Evolutionary conservation across 2,113 vertebrate species (phyloP).

Genomic region (Cheilinus undulatus): DNA sequence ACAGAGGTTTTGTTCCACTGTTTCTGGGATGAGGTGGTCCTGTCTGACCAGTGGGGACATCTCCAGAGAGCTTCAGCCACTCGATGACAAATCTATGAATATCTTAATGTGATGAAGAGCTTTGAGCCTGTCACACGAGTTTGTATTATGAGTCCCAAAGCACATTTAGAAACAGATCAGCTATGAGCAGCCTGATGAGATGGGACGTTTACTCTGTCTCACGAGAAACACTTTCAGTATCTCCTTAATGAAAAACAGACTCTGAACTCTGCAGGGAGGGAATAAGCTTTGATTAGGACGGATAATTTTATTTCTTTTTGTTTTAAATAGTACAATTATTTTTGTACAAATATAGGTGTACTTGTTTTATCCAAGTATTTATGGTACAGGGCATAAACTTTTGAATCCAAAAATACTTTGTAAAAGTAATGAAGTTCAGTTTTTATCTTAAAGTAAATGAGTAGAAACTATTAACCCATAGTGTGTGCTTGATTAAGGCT

Average conservation of each 20-base stretch:
- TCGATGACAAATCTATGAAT: constrained; percentile 17
- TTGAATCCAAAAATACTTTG: no score
- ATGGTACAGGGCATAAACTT: no score
- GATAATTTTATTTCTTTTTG: no score
- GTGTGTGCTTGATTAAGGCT: no score
- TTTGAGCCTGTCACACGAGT: constrained; percentile 19
- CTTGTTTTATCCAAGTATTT: no score
- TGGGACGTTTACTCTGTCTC: not conserved
- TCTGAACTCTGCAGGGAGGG: not conserved
- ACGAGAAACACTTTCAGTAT: constrained; percentile 2
- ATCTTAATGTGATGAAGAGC: constrained; percentile 21
- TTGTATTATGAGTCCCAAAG: not conserved
- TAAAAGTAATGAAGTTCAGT: no score
- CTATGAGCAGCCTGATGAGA: constrained; percentile 4
- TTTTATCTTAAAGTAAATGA: no score
- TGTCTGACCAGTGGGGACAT: constrained; percentile 14
- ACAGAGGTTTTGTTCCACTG: not conserved
- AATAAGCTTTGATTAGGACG: no score
- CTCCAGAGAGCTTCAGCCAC: not conserved
- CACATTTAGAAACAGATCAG: constrained; percentile 21
- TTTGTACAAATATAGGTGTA: no score
- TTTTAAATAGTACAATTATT: no score
- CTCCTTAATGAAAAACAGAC: not conserved
- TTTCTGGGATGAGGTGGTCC: not conserved
- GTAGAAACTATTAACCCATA: no score